Percentiles rank a stretch among this genome's conserved stretches.
Evolutionary conservation across 2,797 vertebrate genomes (phyloP).

Genomic region (Diceros bicornis): DNA sequence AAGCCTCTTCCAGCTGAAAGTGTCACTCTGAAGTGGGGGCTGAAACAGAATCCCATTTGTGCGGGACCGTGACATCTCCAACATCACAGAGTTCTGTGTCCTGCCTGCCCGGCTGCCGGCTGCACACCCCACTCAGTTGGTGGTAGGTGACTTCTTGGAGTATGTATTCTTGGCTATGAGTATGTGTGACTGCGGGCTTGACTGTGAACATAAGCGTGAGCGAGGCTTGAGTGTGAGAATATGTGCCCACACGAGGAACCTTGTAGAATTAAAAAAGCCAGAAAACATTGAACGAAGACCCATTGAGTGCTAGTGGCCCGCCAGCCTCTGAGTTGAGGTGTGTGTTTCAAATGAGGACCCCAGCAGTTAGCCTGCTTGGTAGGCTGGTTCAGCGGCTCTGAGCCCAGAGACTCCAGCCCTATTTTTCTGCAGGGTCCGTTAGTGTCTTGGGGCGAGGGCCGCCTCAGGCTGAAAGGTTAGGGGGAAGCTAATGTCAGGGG

Average conservation of each 20-base stretch:
- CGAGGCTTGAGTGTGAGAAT: background rate
- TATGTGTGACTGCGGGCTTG: background rate
- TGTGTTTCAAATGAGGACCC: background rate
- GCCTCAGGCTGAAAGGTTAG: background rate
- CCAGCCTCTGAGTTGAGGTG: background rate
- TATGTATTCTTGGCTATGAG: background rate
- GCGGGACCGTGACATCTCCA: background rate
- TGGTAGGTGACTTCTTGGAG: background rate
- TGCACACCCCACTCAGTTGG: background rate
- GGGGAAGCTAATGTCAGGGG: background rate
- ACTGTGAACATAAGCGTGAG: background rate
- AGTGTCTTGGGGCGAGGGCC: background rate
- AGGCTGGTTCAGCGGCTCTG: background rate
- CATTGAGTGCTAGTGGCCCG: background rate
- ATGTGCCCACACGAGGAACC: background rate
- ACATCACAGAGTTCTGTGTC: background rate
- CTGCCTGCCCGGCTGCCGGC: background rate
- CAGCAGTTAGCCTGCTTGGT: background rate
- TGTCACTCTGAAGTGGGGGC: background rate
- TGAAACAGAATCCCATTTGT: background rate
- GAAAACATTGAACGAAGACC: background rate
- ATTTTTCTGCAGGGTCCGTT: background rate
- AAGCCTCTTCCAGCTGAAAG: background rate
- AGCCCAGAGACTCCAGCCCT: background rate
- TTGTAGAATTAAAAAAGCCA: background rate